A percentile compares a stretch with the other conserved stretches of the same genome.
These are phyloP conservation scores for Platalea minor DNA, from an alignment of 2,797 vertebrate species.

Conservation along the genomic window DNA sequence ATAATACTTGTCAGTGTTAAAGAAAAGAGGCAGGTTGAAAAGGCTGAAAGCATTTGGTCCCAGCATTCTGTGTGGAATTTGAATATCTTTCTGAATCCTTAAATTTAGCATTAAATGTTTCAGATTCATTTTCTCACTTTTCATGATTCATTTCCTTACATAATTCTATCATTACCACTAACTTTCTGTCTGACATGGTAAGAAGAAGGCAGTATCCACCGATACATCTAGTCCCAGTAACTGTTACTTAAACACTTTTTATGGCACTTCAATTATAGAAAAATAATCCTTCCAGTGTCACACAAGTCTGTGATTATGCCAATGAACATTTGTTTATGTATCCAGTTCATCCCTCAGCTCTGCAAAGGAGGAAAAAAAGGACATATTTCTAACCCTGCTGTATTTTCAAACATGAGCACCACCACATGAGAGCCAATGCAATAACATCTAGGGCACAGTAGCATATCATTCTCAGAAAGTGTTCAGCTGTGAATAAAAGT, in stretches of 20 bases:
- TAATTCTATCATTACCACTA: constrained; percentile 12
- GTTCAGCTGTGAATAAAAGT: neutral
- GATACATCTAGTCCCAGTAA: neutral
- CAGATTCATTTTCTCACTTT: constrained; percentile 10
- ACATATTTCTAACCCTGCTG: neutral
- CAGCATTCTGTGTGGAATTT: neutral
- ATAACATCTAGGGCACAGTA: neutral
- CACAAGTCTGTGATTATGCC: neutral
- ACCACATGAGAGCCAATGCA: neutral
- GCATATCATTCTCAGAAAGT: neutral
- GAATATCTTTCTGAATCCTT: neutral
- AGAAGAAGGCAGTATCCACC: neutral
- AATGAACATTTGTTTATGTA: neutral
- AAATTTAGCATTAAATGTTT: constrained; percentile 39
- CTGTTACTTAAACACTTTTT: neutral
- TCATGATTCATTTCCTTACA: constrained; percentile 39
- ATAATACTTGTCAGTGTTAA: constrained; percentile 9
- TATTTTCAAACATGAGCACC: constrained; percentile 25
- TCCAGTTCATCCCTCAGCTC: neutral
- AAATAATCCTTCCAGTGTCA: neutral
- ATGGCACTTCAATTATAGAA: neutral
- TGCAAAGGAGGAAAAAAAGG: neutral
- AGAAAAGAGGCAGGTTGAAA: constrained; percentile 14
- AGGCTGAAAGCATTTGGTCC: neutral
- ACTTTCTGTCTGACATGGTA: neutral